A percentile compares a stretch with the other conserved stretches of the same genome.
Evolutionary conservation across 2,888 invertebrate genomes (phyloP).

Genomic region (Drosophila rellima): DNA sequence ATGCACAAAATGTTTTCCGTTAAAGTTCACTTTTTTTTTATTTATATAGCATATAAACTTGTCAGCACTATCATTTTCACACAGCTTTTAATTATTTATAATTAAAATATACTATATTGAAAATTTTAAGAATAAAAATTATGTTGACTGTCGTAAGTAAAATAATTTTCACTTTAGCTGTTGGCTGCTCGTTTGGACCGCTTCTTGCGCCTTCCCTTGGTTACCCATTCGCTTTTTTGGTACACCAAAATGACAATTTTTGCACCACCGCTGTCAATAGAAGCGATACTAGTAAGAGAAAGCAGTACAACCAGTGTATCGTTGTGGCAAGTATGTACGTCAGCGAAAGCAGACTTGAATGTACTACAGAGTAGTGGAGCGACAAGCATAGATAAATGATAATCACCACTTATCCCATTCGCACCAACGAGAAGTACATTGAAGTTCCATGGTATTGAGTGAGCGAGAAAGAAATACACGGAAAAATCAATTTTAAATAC

Average conservation of each 20-base stretch:
- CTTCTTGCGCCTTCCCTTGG: constrained; percentile 62
- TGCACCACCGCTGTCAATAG: constrained; percentile 81
- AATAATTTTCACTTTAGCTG: constrained; percentile 36
- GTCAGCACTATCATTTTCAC: constrained; percentile 15
- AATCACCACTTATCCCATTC: constrained; percentile 64
- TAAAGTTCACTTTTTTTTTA: constrained; percentile 4
- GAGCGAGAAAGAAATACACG: constrained; percentile 62
- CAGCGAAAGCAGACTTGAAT: constrained; percentile 55
- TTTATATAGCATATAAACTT: constrained; percentile 5
- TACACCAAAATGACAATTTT: constrained; percentile 86
- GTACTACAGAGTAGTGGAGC: constrained; percentile 43
- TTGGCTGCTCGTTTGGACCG: constrained; percentile 39
- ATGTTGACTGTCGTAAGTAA: constrained; percentile 5
- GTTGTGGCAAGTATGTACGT: constrained; percentile 42
- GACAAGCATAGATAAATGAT: constrained; percentile 56
- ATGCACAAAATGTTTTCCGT: constrained; percentile 11
- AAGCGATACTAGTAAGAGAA: constrained; percentile 74
- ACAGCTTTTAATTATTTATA: neutral
- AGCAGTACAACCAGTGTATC: constrained; percentile 63
- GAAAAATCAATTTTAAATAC: constrained; percentile 74
- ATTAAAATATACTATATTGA: constrained; percentile 7
- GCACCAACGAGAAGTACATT: constrained; percentile 52
- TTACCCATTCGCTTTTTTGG: constrained; percentile 80
- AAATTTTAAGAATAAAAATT: constrained; percentile 21
- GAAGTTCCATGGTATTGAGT: constrained; percentile 38